A percentile compares a stretch with the other conserved stretches of the same genome.
Conservation (phyloP, 2,113 vertebrate species). For the Jaculus jaculus region DNA sequence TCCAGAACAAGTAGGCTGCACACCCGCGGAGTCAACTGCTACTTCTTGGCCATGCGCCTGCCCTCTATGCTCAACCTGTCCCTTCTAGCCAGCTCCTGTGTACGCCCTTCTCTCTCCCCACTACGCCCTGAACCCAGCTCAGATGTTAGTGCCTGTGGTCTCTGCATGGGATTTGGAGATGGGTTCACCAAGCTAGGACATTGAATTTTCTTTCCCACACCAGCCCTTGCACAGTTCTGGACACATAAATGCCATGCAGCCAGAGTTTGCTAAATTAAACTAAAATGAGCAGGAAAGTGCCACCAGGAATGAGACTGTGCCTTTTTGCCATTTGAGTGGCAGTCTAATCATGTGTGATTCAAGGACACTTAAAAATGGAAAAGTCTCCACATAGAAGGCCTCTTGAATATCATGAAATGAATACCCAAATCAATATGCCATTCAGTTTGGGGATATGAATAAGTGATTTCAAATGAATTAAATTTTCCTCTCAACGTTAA, state of each 20-base stretch:
- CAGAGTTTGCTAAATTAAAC: neutral
- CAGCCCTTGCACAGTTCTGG: neutral
- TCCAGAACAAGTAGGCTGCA: neutral
- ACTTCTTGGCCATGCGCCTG: neutral
- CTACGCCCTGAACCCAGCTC: neutral
- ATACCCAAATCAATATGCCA: constrained; percentile 66
- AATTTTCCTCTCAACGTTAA: constrained; percentile 68
- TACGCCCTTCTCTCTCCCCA: accelerated
- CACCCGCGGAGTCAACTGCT: neutral
- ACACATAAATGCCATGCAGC: neutral
- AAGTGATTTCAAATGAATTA: constrained; percentile 73
- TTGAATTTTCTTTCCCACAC: neutral
- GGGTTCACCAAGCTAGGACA: neutral
- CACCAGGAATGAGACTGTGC: neutral
- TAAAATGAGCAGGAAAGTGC: neutral
- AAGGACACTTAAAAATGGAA: constrained; percentile 56
- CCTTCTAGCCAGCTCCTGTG: neutral
- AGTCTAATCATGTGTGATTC: constrained; percentile 8
- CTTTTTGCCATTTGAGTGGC: constrained; percentile 1
- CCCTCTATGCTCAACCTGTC: neutral
- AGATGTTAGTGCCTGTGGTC: neutral
- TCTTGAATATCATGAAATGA: constrained; percentile 57
- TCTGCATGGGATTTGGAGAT: neutral
- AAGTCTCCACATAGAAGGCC: constrained; percentile 41
- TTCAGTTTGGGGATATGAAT: constrained; percentile 67